Conservation (phyloP, 2,888 invertebrate genomes). For the Atrina japonica region DNA sequence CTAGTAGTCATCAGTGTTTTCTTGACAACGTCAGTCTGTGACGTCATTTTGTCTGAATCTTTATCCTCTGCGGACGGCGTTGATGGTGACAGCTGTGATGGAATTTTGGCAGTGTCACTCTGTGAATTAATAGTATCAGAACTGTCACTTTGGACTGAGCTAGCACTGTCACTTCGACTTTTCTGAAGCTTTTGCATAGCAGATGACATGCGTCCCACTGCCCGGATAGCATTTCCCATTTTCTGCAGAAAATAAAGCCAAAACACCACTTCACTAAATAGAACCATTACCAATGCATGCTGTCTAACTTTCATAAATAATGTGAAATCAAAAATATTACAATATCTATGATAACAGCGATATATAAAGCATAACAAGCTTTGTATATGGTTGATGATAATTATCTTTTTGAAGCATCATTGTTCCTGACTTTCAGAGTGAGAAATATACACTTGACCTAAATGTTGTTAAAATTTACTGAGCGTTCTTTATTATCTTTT, state of each 20-base stretch:
- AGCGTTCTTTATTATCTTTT: no score
- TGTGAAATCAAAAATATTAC: no score
- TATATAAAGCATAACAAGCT: no score
- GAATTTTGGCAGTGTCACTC: conserved; percentile 32
- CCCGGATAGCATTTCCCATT: conserved; percentile 93
- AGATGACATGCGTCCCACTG: conserved; percentile 87
- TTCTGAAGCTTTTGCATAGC: conserved; percentile 53
- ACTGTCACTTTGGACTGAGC: conserved; percentile 32
- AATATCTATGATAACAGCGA: no score
- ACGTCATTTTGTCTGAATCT: conserved; percentile 13
- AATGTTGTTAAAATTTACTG: no score
- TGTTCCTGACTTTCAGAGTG: no score
- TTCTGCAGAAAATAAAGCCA: conserved; percentile 83
- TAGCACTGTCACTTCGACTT: conserved; percentile 29
- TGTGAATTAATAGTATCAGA: conserved; percentile 43
- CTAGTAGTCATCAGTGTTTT: background rate
- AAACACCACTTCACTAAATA: background rate
- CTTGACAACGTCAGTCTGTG: background rate
- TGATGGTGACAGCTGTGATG: conserved; percentile 12
- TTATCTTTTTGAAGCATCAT: no score
- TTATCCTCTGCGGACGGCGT: conserved; percentile 15
- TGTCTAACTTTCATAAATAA: no score
- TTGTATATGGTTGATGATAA: no score
- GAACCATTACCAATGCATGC: conserved; percentile 1
- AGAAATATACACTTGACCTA: no score